A percentile compares a stretch with the other conserved stretches of the same genome.
Conservation (phyloP, 2,888 invertebrate species). For the Lasioglossum figueresi region DNA sequence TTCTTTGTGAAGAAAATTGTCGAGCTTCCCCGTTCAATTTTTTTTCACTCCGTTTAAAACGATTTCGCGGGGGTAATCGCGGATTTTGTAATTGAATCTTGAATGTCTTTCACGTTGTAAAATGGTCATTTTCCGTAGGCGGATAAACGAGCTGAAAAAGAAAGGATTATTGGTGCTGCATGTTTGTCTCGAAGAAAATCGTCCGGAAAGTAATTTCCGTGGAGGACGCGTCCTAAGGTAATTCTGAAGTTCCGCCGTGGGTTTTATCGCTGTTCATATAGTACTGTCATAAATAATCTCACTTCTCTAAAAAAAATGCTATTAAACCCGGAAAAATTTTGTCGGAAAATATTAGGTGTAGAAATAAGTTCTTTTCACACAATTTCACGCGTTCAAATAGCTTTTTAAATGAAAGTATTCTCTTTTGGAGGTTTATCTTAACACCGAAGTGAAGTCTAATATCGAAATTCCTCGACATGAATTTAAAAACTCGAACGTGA, state of each 20-base stretch:
- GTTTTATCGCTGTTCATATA: conserved; percentile 44
- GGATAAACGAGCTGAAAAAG: background rate
- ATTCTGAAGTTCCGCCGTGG: conserved; percentile 42
- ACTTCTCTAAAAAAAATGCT: background rate
- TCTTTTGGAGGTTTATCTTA: background rate
- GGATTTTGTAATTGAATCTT: conserved; percentile 3
- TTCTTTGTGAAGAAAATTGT: no score
- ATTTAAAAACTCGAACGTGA: background rate
- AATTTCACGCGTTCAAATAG: background rate
- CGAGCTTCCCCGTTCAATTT: background rate
- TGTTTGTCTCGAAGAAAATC: conserved; percentile 35
- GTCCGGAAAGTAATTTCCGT: conserved; percentile 50
- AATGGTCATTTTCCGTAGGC: conserved; percentile 9
- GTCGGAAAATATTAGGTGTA: background rate
- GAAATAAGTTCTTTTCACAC: background rate
- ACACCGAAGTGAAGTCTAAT: background rate
- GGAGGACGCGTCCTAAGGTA: conserved; percentile 46
- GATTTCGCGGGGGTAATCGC: background rate
- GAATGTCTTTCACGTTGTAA: conserved; percentile 4
- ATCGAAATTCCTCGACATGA: background rate
- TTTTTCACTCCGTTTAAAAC: background rate
- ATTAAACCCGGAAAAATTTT: conserved; percentile 22
- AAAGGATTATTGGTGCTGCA: conserved; percentile 32
- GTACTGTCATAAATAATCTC: conserved; percentile 41
- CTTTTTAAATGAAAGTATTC: background rate